These are phyloP conservation scores for Napeogenes sylphis DNA, from an alignment of 2,888 invertebrate genomes.

Conservation along the genomic window DNA sequence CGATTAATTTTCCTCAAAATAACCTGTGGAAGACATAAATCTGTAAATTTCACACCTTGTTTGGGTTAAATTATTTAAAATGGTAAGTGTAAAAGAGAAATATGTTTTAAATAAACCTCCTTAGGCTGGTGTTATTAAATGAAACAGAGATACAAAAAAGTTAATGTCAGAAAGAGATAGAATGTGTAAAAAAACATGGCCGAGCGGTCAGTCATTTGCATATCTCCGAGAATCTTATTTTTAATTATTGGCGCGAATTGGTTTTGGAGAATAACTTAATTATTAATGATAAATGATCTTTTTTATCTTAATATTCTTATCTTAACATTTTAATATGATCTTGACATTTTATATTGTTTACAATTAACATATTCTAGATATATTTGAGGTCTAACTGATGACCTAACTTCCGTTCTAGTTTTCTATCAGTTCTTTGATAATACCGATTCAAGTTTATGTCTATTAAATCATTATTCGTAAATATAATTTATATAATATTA, in stretches of 20 bases:
- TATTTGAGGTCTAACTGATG: slow-evolving; percentile 4
- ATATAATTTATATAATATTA: too few relatives aligned
- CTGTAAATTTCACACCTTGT: slow-evolving; percentile 45
- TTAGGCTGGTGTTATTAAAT: slow-evolving; percentile 18
- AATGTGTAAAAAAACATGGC: slow-evolving; percentile 42
- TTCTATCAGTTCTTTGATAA: slow-evolving; percentile 37
- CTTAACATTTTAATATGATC: background rate
- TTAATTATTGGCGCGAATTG: slow-evolving; percentile 60
- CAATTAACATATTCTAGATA: too few relatives aligned
- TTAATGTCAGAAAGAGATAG: slow-evolving; percentile 36
- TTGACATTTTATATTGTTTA: background rate
- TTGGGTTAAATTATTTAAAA: slow-evolving; percentile 33
- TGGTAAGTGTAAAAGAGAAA: slow-evolving; percentile 42
- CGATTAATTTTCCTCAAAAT: slow-evolving; percentile 47
- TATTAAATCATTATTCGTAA: too few relatives aligned
- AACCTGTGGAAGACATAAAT: slow-evolving; percentile 39
- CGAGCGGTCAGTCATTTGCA: slow-evolving; percentile 49
- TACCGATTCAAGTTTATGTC: slow-evolving; percentile 30
- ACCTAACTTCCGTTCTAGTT: slow-evolving; percentile 59
- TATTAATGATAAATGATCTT: slow-evolving; percentile 56
- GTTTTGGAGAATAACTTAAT: slow-evolving; percentile 56
- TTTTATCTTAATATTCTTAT: slow-evolving; percentile 21
- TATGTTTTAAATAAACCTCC: slow-evolving; percentile 33
- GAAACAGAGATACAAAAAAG: slow-evolving; percentile 13
- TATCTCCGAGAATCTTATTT: slow-evolving; percentile 61